Base-by-base conservation (phyloP, 2,797 vertebrate genomes). In the Tiaroga cobitis region DNA sequence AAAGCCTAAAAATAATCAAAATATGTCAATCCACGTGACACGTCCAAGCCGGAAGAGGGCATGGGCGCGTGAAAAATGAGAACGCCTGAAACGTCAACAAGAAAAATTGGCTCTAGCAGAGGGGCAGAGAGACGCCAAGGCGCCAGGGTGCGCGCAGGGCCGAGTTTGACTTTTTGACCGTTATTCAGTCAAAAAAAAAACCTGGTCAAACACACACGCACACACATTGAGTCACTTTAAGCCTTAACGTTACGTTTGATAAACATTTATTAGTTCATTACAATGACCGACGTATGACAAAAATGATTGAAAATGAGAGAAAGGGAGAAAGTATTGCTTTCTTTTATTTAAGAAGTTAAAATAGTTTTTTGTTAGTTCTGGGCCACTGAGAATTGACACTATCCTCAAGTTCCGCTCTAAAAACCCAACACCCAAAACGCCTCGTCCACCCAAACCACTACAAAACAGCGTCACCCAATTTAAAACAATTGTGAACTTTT, bases 331-430 rank as follows among this genome's bases (percentile, higher is more conserved):
- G 90, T 76, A 80, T 46, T 95, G 96, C 96, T 46, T 46, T 46
- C 15, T 46, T 46, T 16, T 16, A 4, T 3, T 43, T 13, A 13
- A 43, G 10, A 11, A 43, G 10, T 43, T 43, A 11, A 41, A 43
- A 43, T 97, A 95, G 94, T 95, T 95, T 95, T 94, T 92, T 87
- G 95, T 97, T 97, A 89, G 95, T 96, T 96, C 94, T 87, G 95
- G 96, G 94, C 95, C 95, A 90, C 92, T 92, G 95, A 96, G 96
- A 96, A 95, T 93, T 94, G 93, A 92, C 95, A 94, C 94, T 92
- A 94, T 94, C 93, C 93, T 93, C 92, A 93, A 93, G 94, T 92
- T 92, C 91, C 92, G 91, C 90, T 49, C 19, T 51, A 51, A 81
- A n/a, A 43, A 10, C 51, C 51, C 68, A 73, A 43, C 70, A 73